Evolutionary conservation across 2,113 vertebrate genomes (phyloP), one percentile per base, ranked within the genome.

Genomic region (Canis aureus): DNA sequence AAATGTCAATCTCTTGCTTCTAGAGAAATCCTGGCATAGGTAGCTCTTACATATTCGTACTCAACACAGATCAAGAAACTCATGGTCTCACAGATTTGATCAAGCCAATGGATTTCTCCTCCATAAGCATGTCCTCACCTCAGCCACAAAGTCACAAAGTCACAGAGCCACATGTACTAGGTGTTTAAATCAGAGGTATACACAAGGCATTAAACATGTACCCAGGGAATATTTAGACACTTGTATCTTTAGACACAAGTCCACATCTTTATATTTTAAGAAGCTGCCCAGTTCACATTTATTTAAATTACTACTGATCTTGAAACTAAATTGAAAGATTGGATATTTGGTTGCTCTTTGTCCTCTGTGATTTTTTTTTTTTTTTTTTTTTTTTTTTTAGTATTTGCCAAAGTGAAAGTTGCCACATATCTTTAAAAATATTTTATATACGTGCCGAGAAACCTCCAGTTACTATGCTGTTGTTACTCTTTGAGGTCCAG

Each of bases 331-430:
- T 17, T 87, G 35, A 78, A 96, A 57, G 78, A 23, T 10, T 74
- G 20, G 7, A 6, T 91, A 93, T 94, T 93, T 94, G 43, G 49
- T 73, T 93, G 55, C 5, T 60, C 23, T 67, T 92, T 90, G 23
- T 85, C 35, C 73, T 25, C 11, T n/a, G 5, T 66, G 62, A 92
- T 94, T 86, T 82, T 73, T 69, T 86, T 35, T 22, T 69, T 86
- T 35, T 22, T 94, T 86, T 82, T 66, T 69, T 86, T 43, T 22
- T 92, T 86, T 82, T 73, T 69, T 86, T 55, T 22, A 92, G 43
- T 62, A 60, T 92, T 91, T 94, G 53, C 80, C 74, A 83, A 97
- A 95, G 27, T 86, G 32, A 97, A 59, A 62, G 43, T 91, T 91
- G 74, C 32, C 76, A 93, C 67, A 82, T n/a, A n/a, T 89, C 73